phyloP scores from a whole-genome alignment of 64 coral and sea anemone species.

The Astreopora myriophthalma region DNA sequence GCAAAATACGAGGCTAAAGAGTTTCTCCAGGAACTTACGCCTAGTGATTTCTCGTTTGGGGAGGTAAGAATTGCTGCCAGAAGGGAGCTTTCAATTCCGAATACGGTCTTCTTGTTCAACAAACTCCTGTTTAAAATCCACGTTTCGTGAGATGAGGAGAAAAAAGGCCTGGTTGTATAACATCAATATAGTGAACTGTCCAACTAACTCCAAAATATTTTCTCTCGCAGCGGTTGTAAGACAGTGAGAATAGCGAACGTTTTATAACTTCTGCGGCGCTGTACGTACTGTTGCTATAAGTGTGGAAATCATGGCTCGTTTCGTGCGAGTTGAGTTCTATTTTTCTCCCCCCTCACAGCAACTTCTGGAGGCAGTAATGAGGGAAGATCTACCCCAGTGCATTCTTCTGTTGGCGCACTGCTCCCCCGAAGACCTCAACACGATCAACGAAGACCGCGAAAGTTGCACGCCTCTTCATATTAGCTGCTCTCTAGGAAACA shows the following conservation, averaged over 20 bases:
- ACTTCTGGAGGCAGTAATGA: conserved; percentile 80
- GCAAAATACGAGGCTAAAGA: conserved; percentile 85
- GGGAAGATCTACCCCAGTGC: conserved; percentile 83
- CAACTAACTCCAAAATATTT: too few species aligned
- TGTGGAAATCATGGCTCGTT: neutral
- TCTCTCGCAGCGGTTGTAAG: too few species aligned
- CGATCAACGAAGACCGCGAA: conserved; percentile 71
- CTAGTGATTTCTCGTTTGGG: conserved; percentile 80
- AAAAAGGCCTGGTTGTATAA: too few species aligned
- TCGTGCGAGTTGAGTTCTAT: neutral
- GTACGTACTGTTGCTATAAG: too few species aligned
- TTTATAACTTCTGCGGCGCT: too few species aligned
- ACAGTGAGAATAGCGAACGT: too few species aligned
- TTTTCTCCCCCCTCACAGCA: conserved; percentile 49
- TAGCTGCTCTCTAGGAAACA: conserved; percentile 84
- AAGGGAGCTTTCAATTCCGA: too few species aligned
- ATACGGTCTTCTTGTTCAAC: too few species aligned
- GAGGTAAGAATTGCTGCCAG: conserved; percentile 72
- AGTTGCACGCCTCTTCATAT: conserved; percentile 79
- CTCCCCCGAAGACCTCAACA: conserved; percentile 76
- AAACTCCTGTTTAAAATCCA: too few species aligned
- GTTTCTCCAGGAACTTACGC: conserved; percentile 72
- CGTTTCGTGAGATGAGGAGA: too few species aligned
- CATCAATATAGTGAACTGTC: too few species aligned
- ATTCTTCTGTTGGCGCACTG: conserved; percentile 90